phyloP scores from a whole-genome alignment of 2,888 invertebrate species.

The Thelaira solivaga region DNA sequence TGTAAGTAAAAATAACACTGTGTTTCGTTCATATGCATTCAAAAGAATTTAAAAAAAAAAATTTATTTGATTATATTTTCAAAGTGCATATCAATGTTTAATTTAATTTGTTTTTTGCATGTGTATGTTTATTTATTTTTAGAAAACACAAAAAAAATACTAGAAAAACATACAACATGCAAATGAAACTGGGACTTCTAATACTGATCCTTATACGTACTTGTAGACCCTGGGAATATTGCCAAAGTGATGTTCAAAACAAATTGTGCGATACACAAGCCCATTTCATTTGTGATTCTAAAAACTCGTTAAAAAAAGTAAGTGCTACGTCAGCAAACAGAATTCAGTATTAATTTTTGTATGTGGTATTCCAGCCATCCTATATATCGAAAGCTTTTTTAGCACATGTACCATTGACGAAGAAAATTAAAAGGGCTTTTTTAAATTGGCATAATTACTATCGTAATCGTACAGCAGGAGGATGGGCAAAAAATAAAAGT shows the following conservation, averaged over 20 bases:
- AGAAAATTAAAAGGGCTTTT: conserved; percentile 51
- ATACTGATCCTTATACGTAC: neutral
- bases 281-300: conserved; percentile 41
- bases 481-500: conserved; percentile 26
- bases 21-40: too few species aligned
- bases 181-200: neutral
- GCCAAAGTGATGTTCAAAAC: conserved; percentile 24
- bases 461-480: conserved; percentile 56
- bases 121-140: too few species aligned
- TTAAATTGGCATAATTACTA: conserved; percentile 57
- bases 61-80: too few species aligned
- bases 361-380: neutral
- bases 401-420: conserved; percentile 57
- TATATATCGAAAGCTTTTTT: conserved; percentile 19
- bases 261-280: neutral
- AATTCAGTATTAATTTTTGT: neutral
- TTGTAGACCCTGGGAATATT: conserved; percentile 44
- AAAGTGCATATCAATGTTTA: too few species aligned
- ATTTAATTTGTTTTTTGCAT: too few species aligned
- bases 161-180: neutral
- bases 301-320: conserved; percentile 15
- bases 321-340: neutral
- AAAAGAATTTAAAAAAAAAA: too few species aligned
- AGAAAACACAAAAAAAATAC: neutral
- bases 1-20: too few species aligned